A percentile compares a stretch with the other conserved stretches of the same genome.
These are phyloP conservation scores for Arctia plantaginis DNA, from an alignment of 2,888 invertebrate genomes.

Conservation along the genomic window DNA sequence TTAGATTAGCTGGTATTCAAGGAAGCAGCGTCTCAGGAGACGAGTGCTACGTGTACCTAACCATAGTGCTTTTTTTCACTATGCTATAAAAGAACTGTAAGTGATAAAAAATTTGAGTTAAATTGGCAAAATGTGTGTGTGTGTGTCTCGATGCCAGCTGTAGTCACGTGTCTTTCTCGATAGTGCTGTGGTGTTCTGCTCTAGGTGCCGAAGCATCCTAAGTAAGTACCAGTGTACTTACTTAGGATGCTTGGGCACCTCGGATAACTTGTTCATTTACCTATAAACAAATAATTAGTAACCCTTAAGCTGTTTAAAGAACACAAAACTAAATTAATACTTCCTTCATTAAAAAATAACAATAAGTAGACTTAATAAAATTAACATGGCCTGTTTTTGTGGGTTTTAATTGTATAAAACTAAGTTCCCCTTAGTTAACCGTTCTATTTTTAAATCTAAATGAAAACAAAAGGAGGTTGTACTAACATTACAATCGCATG, in stretches of 20 bases:
- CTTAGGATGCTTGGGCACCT: no score
- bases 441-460: slow-evolving; percentile 25
- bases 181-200: not conserved
- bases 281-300: not conserved
- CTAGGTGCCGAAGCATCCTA: not conserved
- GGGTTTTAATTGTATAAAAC: not conserved
- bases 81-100: no score
- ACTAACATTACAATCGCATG: slow-evolving; percentile 35
- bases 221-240: not conserved
- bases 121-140: no score
- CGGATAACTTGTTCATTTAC: not conserved
- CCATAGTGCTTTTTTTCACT: no score
- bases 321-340: not conserved
- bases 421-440: not conserved
- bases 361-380: not conserved
- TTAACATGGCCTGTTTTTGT: not conserved
- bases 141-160: not conserved
- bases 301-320: not conserved
- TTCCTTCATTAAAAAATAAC: not conserved
- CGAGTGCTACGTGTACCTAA: no score
- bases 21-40: no score
- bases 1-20: no score
- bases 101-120: no score
- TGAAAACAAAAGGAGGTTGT: slow-evolving; percentile 42
- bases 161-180: not conserved